phyloP scores from a whole-genome alignment of 2,888 invertebrate genomes.

The Drosophila picticornis region DNA sequence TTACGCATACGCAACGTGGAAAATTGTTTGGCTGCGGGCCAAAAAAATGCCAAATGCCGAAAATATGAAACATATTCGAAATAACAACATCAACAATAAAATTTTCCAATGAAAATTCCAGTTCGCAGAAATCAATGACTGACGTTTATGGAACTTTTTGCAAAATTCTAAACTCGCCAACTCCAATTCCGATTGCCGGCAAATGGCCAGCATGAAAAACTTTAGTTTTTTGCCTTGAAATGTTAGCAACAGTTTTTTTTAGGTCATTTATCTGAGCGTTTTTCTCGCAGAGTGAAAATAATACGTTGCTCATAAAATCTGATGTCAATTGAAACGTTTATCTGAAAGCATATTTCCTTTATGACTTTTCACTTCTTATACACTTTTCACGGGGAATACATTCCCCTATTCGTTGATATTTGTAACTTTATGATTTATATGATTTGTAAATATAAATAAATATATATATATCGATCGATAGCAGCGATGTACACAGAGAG shows the following conservation, averaged over 20 bases:
- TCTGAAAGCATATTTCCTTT: constrained; percentile 72
- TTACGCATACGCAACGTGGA: constrained; percentile 39
- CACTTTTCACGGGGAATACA: background rate
- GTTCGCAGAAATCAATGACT: constrained; percentile 54
- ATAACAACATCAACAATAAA: constrained; percentile 4
- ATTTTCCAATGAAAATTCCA: constrained; percentile 20
- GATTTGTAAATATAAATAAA: background rate
- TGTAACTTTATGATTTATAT: background rate
- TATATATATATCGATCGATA: background rate
- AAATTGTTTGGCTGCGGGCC: constrained; percentile 55
- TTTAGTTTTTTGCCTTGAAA: constrained; percentile 26
- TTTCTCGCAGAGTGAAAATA: constrained; percentile 59
- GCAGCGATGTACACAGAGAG: background rate
- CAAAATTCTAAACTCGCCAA: constrained; percentile 21
- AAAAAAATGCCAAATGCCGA: constrained; percentile 44
- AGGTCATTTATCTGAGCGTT: constrained; percentile 15
- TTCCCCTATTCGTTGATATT: background rate
- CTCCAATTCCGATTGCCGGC: constrained; percentile 43
- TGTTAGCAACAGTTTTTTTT: constrained; percentile 28
- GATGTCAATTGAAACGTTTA: constrained; percentile 73
- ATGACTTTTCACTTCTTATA: constrained; percentile 54
- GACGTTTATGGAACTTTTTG: constrained; percentile 62
- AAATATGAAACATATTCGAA: constrained; percentile 63
- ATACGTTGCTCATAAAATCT: constrained; percentile 69
- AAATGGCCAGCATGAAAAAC: constrained; percentile 41